Percentiles rank a stretch among this genome's conserved stretches.
These are phyloP conservation scores for Morus bassanus DNA, from an alignment of 2,797 vertebrate genomes.

Conservation along the genomic window DNA sequence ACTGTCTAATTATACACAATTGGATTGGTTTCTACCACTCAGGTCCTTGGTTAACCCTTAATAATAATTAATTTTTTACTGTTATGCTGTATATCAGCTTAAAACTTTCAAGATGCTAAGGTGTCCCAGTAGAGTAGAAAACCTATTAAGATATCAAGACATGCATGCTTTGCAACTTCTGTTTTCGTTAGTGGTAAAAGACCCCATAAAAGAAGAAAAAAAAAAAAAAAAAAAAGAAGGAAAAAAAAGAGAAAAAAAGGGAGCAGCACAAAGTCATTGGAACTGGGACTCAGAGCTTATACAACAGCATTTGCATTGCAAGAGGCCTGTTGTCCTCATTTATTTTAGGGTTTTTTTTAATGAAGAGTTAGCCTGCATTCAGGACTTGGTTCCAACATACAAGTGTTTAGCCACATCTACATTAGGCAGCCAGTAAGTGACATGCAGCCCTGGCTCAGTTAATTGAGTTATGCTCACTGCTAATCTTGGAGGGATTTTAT, in stretches of 20 bases:
- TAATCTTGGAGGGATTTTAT: neutral
- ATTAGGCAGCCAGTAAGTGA: neutral
- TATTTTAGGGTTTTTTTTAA: neutral
- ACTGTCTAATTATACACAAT: slow-evolving; percentile 76
- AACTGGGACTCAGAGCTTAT: neutral
- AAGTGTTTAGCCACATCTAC: neutral
- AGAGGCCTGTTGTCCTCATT: neutral
- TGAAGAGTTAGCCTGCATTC: neutral
- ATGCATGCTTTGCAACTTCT: slow-evolving; percentile 67
- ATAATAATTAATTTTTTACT: slow-evolving; percentile 74
- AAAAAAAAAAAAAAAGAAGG: neutral
- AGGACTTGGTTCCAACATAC: neutral
- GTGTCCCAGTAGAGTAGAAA: slow-evolving; percentile 67
- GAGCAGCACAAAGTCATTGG: slow-evolving; percentile 30
- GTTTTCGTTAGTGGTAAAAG: slow-evolving; percentile 68
- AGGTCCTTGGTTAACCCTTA: slow-evolving; percentile 71
- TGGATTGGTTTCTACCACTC: slow-evolving; percentile 50
- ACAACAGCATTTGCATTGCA: neutral
- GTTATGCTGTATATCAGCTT: slow-evolving; percentile 69
- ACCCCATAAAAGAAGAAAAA: neutral
- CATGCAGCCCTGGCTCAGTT: neutral
- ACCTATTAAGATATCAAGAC: slow-evolving; percentile 73
- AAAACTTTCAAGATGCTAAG: slow-evolving; percentile 71
- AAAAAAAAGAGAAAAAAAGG: neutral
- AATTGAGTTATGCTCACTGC: neutral